Evolutionary conservation across 1,140 invertebrate genomes (phyloP), one percentile per base, ranked within the genome.

Genomic region (Neodiprion pinetum): DNA sequence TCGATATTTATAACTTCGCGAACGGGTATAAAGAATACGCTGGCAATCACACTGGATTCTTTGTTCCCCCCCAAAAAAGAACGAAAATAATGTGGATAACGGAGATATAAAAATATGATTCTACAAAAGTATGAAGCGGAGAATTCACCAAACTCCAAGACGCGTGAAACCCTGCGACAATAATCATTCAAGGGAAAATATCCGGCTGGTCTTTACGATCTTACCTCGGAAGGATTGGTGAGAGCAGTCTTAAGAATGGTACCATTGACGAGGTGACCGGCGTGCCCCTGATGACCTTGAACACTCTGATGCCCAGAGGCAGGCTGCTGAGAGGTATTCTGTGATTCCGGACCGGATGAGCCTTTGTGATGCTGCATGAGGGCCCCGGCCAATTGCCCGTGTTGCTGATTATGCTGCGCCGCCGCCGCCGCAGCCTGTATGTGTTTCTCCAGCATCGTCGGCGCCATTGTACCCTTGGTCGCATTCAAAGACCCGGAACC

Each of bases 241-340:
- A 98, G 92, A 67, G 96, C 96, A 84, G 96, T 96, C 90, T 97
- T 97, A 77, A 98, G 91, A 83, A 98, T 98, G 81, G 95, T 96
- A 76, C 96, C 96, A 85, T 96, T 96, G 80, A 95, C 93, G 79
- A 96, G 90, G 84, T 95, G 93, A 74, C 94, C 91, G 78, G 87
- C 81, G 71, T 89, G 88, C 50, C 82, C 83, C 11, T 85, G 81
- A 78, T 86, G 85, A 79, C 78, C 75, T 78, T 17, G 73, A 48
- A 72, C 76, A 67, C 67, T 87, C 74, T 84, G 86, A 80, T 88
- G 87, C 75, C 87, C 88, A 23, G 67, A 47, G 40, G 87, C 84
- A 67, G 86, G 85, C 49, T 86, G 82, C 77, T 84, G 87, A 2
- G 87, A 86, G 76, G 40, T 78, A 75, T 85, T 88, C 73, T 85